These are phyloP conservation scores for Mycetomoellerius zeteki DNA, from an alignment of 1,140 invertebrate genomes.

Conservation along the genomic window DNA sequence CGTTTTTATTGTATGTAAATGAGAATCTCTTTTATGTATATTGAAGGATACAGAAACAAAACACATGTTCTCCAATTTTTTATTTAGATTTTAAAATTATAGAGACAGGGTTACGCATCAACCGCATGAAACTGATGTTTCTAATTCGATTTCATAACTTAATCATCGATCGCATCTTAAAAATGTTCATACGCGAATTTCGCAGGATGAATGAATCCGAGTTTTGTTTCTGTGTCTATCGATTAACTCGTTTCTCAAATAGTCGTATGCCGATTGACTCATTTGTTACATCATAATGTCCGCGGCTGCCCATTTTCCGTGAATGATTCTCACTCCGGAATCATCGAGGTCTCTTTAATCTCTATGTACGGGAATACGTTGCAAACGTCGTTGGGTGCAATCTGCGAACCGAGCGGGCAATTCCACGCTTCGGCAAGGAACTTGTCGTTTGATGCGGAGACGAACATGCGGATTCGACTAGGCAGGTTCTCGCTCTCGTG, in stretches of 20 bases:
- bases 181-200: neutral
- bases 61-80: neutral
- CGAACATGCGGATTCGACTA: slow-evolving; percentile 72
- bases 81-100: neutral
- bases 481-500: slow-evolving; percentile 74
- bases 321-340: neutral
- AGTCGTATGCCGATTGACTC: neutral
- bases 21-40: slow-evolving; percentile 23
- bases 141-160: neutral
- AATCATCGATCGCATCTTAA: neutral
- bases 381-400: slow-evolving; percentile 68
- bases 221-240: slow-evolving; percentile 20
- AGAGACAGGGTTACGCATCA: neutral
- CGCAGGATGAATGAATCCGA: neutral
- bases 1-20: slow-evolving; percentile 25
- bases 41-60: slow-evolving; percentile 25
- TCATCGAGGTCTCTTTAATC: neutral
- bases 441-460: slow-evolving; percentile 69
- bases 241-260: neutral
- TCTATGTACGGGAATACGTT: slow-evolving; percentile 73
- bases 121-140: neutral
- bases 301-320: neutral
- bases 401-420: slow-evolving; percentile 72
- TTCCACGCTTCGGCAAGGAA: slow-evolving; percentile 72
- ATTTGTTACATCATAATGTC: neutral